These are phyloP conservation scores for Drosophila saltans DNA, from an alignment of 1,140 invertebrate genomes.

Conservation along the genomic window DNA sequence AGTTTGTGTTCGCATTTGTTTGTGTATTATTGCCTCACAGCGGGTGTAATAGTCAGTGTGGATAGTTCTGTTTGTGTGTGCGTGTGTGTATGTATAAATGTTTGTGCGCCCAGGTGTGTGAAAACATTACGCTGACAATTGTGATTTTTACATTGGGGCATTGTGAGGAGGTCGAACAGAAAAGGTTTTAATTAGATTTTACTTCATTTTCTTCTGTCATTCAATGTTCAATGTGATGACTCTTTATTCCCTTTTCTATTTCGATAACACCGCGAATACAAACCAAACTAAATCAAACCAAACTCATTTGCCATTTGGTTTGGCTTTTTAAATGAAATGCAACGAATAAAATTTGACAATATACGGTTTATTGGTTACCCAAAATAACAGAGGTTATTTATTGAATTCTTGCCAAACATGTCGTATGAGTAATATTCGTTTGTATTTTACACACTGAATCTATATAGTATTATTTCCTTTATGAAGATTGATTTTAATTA, in stretches of 20 bases:
- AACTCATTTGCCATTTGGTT: constrained; percentile 7
- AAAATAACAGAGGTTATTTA: not conserved
- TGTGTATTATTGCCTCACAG: constrained; percentile 63
- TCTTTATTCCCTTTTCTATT: constrained; percentile 15
- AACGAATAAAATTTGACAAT: not conserved
- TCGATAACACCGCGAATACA: not conserved
- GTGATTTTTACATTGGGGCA: constrained; percentile 59
- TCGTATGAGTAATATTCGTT: not conserved
- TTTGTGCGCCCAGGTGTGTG: constrained; percentile 46
- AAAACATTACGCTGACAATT: constrained; percentile 72
- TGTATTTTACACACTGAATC: no score
- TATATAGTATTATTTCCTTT: no score
- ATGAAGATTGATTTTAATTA: no score
- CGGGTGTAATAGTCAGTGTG: constrained; percentile 43
- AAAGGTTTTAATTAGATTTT: constrained; percentile 76
- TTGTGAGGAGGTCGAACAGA: constrained; percentile 28
- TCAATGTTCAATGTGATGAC: constrained; percentile 34
- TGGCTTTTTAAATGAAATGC: not conserved
- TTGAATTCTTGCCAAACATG: not conserved
- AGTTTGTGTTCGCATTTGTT: constrained; percentile 55
- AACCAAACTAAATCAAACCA: not conserved
- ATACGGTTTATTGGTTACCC: not conserved
- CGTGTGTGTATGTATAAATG: constrained; percentile 12
- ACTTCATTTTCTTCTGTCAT: constrained; percentile 66
- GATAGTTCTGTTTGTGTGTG: constrained; percentile 31